phyloP scores from a whole-genome alignment of 2,113 vertebrate genomes.

The Laterallus jamaicensis region DNA sequence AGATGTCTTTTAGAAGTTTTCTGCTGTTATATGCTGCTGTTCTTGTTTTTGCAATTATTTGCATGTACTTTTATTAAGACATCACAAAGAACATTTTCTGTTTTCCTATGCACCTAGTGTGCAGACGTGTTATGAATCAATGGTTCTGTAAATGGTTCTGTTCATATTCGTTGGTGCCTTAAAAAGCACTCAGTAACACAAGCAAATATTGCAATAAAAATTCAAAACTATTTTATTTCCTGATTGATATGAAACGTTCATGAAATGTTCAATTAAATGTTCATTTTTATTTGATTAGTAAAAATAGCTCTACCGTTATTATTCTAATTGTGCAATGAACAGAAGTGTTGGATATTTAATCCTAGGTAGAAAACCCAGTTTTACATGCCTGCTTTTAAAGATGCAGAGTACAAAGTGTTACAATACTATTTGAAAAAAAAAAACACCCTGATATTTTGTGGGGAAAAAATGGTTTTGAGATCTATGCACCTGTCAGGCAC shows the following conservation, averaged over 20 bases:
- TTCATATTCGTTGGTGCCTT: not conserved
- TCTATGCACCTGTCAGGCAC: accelerated
- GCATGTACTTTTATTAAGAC: not conserved
- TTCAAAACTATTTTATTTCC: constrained; percentile 11
- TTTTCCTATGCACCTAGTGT: not conserved
- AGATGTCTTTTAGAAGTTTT: not conserved
- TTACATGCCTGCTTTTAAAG: not conserved
- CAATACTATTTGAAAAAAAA: not conserved
- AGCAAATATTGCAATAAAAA: constrained; percentile 11
- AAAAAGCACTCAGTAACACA: not conserved
- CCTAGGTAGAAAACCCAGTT: not conserved
- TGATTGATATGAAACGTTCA: constrained; percentile 18
- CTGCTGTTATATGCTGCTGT: not conserved
- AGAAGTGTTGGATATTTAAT: not conserved
- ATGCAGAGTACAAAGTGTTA: not conserved
- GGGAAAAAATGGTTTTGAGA: not conserved
- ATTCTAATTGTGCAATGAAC: constrained; percentile 13
- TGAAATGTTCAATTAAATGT: not conserved
- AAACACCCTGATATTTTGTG: not conserved
- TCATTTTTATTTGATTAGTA: constrained; percentile 33
- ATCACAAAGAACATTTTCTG: not conserved
- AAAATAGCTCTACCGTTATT: not conserved
- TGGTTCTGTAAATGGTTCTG: not conserved
- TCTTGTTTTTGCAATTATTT: constrained; percentile 19
- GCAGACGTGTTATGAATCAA: not conserved